Evolutionary conservation across 1,140 invertebrate genomes (phyloP).

Genomic region (Eubasilissa regina): DNA sequence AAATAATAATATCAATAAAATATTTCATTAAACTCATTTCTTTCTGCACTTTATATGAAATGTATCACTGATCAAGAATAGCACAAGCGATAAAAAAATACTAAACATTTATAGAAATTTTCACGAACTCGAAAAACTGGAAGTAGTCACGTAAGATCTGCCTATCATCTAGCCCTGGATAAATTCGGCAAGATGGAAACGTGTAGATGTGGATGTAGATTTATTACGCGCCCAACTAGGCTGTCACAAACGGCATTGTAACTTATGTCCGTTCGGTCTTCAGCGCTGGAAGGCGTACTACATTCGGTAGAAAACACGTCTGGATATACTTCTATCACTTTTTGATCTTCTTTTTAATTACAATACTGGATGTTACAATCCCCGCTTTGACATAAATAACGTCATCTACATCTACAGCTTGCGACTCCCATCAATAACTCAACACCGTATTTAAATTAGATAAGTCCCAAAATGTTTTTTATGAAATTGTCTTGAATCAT

Average conservation of each 20-base stretch:
- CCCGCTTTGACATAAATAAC: slow-evolving; percentile 27
- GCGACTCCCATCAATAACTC: slow-evolving; percentile 26
- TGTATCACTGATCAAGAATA: too few species aligned
- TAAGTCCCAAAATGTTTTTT: slow-evolving; percentile 21
- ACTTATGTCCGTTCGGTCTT: background rate
- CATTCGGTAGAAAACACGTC: background rate
- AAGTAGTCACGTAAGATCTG: too few species aligned
- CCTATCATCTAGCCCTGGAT: too few species aligned
- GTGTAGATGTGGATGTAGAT: too few species aligned
- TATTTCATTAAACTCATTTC: too few species aligned
- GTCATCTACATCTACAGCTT: slow-evolving; percentile 9
- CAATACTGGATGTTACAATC: slow-evolving; percentile 17
- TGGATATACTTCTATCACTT: slow-evolving; percentile 14
- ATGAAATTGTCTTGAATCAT: slow-evolving; percentile 15
- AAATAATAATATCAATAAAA: too few species aligned
- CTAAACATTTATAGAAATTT: too few species aligned
- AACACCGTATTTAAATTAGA: slow-evolving; percentile 26
- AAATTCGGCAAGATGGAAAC: too few species aligned
- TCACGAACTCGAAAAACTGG: too few species aligned
- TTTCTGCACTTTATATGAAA: too few species aligned
- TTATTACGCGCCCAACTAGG: too few species aligned
- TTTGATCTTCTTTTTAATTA: slow-evolving; percentile 28
- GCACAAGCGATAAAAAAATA: too few species aligned
- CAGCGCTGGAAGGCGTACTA: background rate
- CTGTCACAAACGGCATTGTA: background rate